phyloP scores from a whole-genome alignment of 2,113 vertebrate species.

The Apodemus speciosus region DNA sequence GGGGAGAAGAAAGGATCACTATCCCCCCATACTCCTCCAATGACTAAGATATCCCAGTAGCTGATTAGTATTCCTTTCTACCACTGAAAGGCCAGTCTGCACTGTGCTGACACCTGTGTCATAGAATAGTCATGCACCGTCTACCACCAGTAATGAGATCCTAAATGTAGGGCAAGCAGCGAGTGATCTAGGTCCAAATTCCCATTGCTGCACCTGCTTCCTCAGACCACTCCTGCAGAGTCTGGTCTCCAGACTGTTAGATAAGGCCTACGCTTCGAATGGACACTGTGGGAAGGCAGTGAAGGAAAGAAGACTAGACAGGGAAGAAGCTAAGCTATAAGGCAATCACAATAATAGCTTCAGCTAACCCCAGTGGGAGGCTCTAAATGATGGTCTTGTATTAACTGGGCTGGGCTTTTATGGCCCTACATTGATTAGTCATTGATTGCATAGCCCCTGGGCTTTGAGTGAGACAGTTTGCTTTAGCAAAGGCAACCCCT shows the following conservation, averaged over 20 bases:
- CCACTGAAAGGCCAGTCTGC: conserved; percentile 42
- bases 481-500: conserved; percentile 23
- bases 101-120: neutral
- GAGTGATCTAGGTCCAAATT: neutral
- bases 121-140: neutral
- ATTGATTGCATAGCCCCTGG: neutral
- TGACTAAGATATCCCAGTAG: neutral
- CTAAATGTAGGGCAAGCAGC: neutral
- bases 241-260: neutral
- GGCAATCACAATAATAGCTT: neutral
- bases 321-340: neutral
- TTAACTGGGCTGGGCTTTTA: neutral
- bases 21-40: conserved; percentile 18
- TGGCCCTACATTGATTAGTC: conserved; percentile 3
- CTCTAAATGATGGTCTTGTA: conserved; percentile 25
- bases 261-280: neutral
- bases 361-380: neutral
- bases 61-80: neutral
- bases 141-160: neutral
- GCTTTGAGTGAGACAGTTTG: conserved; percentile 16
- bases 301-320: neutral
- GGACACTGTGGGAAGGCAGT: neutral
- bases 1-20: neutral
- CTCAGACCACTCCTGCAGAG: neutral
- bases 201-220: neutral